These are phyloP conservation scores for Ctenopoma multispine DNA, from an alignment of 2,797 vertebrate species.

Conservation along the genomic window DNA sequence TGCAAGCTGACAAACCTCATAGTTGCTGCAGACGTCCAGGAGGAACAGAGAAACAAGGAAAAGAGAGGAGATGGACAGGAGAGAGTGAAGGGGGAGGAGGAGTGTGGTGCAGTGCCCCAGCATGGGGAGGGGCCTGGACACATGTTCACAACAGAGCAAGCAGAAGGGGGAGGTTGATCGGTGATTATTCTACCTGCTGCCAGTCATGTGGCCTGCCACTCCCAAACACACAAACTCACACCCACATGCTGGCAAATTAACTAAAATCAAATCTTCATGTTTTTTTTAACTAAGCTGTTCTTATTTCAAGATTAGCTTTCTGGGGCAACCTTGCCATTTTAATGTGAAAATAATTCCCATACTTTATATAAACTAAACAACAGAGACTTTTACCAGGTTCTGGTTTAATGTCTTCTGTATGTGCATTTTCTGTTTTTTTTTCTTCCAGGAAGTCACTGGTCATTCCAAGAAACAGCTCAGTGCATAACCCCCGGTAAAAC, in stretches of 20 bases:
- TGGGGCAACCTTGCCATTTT: background rate
- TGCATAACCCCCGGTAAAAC: background rate
- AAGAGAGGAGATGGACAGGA: conserved; percentile 36
- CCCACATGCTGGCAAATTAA: background rate
- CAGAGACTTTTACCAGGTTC: background rate
- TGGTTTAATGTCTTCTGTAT: background rate
- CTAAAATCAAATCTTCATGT: background rate
- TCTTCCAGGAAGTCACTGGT: background rate
- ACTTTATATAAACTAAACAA: background rate
- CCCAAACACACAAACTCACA: background rate
- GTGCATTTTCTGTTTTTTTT: background rate
- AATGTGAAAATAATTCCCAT: background rate
- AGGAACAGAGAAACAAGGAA: conserved; percentile 37
- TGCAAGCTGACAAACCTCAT: conserved; percentile 72
- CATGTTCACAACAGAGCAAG: conserved; percentile 33
- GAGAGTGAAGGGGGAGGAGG: conserved; percentile 29
- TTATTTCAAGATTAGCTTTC: background rate
- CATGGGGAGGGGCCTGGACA: conserved; percentile 67
- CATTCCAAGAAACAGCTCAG: background rate
- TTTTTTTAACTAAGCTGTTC: background rate
- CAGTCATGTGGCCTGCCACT: conserved; percentile 28
- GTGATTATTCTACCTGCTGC: conserved; percentile 45
- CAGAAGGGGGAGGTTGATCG: conserved; percentile 2
- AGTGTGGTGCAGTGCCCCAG: conserved; percentile 15
- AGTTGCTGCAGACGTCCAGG: conserved; percentile 64